phyloP scores from a whole-genome alignment of 2,888 invertebrate genomes.

The Anagyrus pseudococci region DNA sequence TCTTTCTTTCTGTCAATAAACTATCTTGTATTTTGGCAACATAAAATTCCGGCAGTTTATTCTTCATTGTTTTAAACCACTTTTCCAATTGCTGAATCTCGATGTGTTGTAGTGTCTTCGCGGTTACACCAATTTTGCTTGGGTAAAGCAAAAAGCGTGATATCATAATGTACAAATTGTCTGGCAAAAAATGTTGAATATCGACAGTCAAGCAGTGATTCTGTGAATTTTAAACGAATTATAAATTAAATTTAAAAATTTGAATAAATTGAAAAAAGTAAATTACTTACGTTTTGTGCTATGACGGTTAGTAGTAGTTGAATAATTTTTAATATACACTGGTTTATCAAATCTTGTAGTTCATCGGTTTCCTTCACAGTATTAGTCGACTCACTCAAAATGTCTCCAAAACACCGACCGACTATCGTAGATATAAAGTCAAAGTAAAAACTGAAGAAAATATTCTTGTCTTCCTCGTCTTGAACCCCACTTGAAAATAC shows the following conservation, averaged over 20 bases:
- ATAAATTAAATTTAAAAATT: neutral
- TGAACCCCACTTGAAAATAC: neutral
- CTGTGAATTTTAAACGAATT: neutral
- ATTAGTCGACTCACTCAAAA: too few species aligned
- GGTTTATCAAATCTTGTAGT: too few species aligned
- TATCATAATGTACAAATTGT: conserved; percentile 45
- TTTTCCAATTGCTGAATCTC: conserved; percentile 51
- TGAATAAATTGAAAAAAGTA: too few species aligned
- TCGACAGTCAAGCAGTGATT: neutral
- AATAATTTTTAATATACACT: too few species aligned
- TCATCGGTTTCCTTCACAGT: too few species aligned
- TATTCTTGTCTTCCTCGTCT: neutral
- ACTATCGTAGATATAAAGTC: too few species aligned
- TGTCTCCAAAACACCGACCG: too few species aligned
- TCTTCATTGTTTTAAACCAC: conserved; percentile 43
- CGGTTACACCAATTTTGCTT: conserved; percentile 62
- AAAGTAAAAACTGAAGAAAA: too few species aligned
- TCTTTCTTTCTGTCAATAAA: neutral
- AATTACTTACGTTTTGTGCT: too few species aligned
- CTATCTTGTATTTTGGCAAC: neutral
- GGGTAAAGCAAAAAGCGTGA: conserved; percentile 58
- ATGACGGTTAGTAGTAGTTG: too few species aligned
- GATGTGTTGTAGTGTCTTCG: conserved; percentile 56
- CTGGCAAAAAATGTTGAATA: conserved; percentile 6
- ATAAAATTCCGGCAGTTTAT: neutral